These are phyloP conservation scores for Ypsolopha scabrella DNA, from an alignment of 2,888 invertebrate species.

Conservation along the genomic window DNA sequence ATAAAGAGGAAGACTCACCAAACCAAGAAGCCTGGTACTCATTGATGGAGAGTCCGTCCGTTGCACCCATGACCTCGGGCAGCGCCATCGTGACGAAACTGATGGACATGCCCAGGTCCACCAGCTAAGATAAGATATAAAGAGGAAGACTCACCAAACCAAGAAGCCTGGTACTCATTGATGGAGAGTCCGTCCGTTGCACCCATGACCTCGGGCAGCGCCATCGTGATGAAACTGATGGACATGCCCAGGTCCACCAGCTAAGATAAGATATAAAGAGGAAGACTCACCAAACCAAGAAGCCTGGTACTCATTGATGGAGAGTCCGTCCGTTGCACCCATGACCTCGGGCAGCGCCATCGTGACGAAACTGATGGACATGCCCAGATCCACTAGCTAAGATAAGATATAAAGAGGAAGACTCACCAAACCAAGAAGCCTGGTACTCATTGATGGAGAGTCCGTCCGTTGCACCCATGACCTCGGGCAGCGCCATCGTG, in stretches of 20 bases:
- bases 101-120: constrained; percentile 38
- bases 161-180: constrained; percentile 28
- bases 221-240: constrained; percentile 37
- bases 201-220: constrained; percentile 30
- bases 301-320: constrained; percentile 29
- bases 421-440: constrained; percentile 42
- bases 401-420: neutral
- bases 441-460: constrained; percentile 28
- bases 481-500: constrained; percentile 35
- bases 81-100: constrained; percentile 42
- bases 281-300: constrained; percentile 39
- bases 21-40: constrained; percentile 39
- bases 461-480: constrained; percentile 22
- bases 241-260: constrained; percentile 39
- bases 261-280: constrained; percentile 12
- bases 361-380: constrained; percentile 38
- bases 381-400: constrained; percentile 34
- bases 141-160: constrained; percentile 32
- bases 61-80: constrained; percentile 26
- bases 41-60: constrained; percentile 23
- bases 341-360: constrained; percentile 35
- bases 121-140: constrained; percentile 19
- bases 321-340: constrained; percentile 21
- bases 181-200: constrained; percentile 24
- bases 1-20: constrained; percentile 22